phyloP scores from a whole-genome alignment of 2,888 invertebrate genomes.

The Podabrus alpinus region DNA sequence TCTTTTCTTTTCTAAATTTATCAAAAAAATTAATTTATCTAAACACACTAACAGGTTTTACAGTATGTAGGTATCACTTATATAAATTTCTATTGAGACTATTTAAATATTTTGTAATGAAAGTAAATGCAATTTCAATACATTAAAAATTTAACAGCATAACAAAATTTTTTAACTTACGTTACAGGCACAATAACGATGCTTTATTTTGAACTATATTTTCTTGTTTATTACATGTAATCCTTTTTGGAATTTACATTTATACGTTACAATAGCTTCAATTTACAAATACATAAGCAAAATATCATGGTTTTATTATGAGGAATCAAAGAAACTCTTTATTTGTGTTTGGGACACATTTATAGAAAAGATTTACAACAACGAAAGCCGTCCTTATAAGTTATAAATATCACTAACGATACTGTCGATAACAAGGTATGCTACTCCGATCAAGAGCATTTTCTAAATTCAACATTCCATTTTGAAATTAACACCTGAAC shows the following conservation, averaged over 20 bases:
- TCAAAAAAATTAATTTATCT: not conserved
- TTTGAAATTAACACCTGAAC: not conserved
- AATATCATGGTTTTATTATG: not conserved
- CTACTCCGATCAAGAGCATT: not conserved
- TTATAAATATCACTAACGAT: not conserved
- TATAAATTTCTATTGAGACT: not conserved
- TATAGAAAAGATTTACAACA: not conserved
- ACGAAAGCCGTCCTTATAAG: not conserved
- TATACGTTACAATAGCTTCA: slow-evolving; percentile 16
- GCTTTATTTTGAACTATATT: slow-evolving; percentile 36
- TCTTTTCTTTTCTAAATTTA: slow-evolving; percentile 11
- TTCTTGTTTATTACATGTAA: slow-evolving; percentile 10
- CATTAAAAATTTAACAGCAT: slow-evolving; percentile 14
- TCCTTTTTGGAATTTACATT: not conserved
- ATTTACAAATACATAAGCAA: slow-evolving; percentile 19
- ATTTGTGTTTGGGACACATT: not conserved
- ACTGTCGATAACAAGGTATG: not conserved
- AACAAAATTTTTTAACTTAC: slow-evolving; percentile 34
- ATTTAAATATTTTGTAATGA: not conserved
- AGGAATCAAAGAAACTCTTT: not conserved
- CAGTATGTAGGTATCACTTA: not conserved
- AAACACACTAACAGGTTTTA: not conserved
- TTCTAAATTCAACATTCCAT: not conserved
- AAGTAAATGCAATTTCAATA: not conserved
- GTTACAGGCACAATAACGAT: slow-evolving; percentile 51